Evolutionary conservation across 2,113 vertebrate species (phyloP), one percentile per base, ranked within the genome.

Genomic region (Pachyramphus minor): DNA sequence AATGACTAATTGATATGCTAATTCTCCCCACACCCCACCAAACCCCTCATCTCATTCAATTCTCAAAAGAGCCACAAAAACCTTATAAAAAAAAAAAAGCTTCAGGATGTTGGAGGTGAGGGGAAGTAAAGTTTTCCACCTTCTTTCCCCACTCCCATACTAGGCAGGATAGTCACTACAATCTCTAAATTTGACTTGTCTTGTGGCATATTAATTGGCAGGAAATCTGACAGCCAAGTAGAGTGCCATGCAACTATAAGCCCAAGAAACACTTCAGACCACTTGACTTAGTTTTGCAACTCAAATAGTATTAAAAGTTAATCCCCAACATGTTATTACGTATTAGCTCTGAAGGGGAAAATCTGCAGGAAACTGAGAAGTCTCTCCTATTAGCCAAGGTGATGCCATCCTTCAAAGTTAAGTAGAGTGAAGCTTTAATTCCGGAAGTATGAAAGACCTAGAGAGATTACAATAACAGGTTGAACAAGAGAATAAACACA

Each of bases 311-410:
- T 58, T 41, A 86, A 77, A 8, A 77, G 12, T 5, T 77, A 77
- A 77, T 53, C 27, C 47, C 37, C 45, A 83, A 45, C 3, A 7
- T 3, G 5, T 6, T 80, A 89, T 95, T 97, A 97, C 97, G 63
- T 95, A 98, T 97, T 49, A 97, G 91, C 28, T 96, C 68, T 58
- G 91, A 90, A 72, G 93, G 41, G 58, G 96, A 90, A 87, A 97
- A 94, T 33, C 52, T 85, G 95, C 97, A 98, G 81, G 96, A 95
- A 77, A 97, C 2, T 6, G 88, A 95, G 77, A 97, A 97, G 22
- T 96, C 25, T 39, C 21, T 96, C 73, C 76, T 95, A 5, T 84
- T 56, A 47, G 63, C 74, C 77, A 91, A 79, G 66, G 81, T 91
- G 72, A 88, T 12, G 12, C 13, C 77, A 88, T 97, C 96, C 68